Evolutionary conservation across 1,140 invertebrate genomes (phyloP).

Genomic region (Drosophila takahashii): DNA sequence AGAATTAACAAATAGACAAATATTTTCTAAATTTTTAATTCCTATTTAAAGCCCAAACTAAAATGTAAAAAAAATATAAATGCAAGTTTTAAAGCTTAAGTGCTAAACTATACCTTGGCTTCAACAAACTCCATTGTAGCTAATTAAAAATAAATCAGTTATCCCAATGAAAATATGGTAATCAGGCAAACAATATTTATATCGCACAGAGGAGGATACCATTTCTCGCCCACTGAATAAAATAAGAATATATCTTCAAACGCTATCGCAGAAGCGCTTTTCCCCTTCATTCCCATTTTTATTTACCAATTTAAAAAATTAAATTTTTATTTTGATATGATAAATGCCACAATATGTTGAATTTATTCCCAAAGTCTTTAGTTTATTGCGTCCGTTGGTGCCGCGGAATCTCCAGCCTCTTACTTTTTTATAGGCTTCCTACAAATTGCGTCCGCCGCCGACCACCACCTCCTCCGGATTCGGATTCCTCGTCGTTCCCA

Average conservation of each 20-base stretch:
- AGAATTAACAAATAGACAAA: no score
- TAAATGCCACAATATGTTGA: constrained; percentile 78
- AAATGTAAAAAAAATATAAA: no score
- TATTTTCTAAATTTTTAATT: no score
- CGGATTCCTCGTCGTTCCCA: constrained; percentile 21
- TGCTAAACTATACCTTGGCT: no score
- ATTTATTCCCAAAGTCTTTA: constrained; percentile 80
- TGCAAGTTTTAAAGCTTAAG: no score
- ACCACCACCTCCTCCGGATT: constrained; percentile 21
- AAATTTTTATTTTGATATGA: constrained; percentile 74
- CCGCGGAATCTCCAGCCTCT: constrained; percentile 20
- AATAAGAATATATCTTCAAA: constrained; percentile 9
- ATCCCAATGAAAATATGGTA: background rate
- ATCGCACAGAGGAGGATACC: background rate
- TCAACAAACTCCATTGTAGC: background rate
- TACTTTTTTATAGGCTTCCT: constrained; percentile 40
- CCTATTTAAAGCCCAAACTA: no score
- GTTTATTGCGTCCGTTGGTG: constrained; percentile 61
- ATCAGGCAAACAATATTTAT: background rate
- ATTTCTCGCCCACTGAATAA: background rate
- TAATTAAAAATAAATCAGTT: background rate
- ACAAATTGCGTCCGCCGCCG: constrained; percentile 63
- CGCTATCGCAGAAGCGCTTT: background rate
- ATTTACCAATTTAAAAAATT: constrained; percentile 74
- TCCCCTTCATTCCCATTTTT: constrained; percentile 25